Conservation (phyloP, 2,113 vertebrate genomes). For the Cairina moschata region DNA sequence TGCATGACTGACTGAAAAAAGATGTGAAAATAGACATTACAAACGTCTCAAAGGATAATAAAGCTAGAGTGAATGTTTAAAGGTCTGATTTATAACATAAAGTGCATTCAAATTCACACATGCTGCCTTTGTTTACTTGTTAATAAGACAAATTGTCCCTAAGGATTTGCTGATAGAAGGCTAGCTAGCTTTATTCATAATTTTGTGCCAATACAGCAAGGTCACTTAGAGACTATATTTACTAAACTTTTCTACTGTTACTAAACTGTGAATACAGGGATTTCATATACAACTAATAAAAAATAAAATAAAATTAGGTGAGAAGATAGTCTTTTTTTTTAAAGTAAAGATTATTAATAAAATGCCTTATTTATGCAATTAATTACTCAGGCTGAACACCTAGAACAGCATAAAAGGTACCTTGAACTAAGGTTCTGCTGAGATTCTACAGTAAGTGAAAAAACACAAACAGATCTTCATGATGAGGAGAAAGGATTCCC, state of each 20-base stretch:
- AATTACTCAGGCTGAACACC: neutral
- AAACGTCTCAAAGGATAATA: neutral
- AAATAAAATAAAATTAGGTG: neutral
- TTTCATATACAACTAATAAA: neutral
- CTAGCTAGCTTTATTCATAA: neutral
- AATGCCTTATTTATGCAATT: neutral
- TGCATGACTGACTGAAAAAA: neutral
- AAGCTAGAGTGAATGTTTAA: constrained; percentile 47
- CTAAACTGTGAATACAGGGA: neutral
- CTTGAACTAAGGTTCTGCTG: neutral
- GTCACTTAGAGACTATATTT: neutral
- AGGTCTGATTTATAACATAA: neutral
- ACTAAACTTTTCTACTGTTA: neutral
- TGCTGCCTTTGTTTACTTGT: constrained; percentile 32
- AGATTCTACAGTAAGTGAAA: neutral
- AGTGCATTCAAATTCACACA: neutral
- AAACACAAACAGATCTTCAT: neutral
- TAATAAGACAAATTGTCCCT: constrained; percentile 49
- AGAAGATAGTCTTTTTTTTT: neutral
- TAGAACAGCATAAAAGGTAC: neutral
- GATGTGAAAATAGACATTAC: neutral
- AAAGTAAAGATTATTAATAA: neutral
- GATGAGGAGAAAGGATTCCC: neutral
- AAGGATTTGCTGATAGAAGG: neutral
- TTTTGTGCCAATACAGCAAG: constrained; percentile 11